A percentile compares a stretch with the other conserved stretches of the same genome.
Evolutionary conservation across 2,888 invertebrate genomes (phyloP).

Genomic region (Brachyptera risi): DNA sequence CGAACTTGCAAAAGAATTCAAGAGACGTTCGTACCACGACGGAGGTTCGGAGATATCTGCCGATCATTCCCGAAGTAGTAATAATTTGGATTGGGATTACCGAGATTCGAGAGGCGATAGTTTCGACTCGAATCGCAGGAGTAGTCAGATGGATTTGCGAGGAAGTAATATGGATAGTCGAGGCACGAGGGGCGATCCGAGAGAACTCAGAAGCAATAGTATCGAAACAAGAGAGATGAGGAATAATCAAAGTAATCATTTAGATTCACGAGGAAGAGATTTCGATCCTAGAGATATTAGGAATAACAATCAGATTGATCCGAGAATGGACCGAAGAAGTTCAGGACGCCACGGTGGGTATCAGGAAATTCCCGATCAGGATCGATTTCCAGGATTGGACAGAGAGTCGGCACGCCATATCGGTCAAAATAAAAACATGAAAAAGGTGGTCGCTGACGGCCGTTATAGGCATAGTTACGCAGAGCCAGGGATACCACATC

Average conservation of each 20-base stretch:
- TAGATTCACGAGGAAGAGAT: not conserved
- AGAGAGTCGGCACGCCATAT: constrained; percentile 45
- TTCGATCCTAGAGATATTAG: not conserved
- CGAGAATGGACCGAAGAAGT: too few relatives aligned
- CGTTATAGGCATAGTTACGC: constrained; percentile 59
- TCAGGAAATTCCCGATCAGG: constrained; percentile 51
- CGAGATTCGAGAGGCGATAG: not conserved
- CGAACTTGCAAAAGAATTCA: constrained; percentile 49
- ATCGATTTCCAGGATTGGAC: constrained; percentile 52
- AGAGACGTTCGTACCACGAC: constrained; percentile 47
- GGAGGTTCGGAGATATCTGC: constrained; percentile 30
- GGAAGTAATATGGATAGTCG: not conserved
- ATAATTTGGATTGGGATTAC: constrained; percentile 7
- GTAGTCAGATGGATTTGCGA: constrained; percentile 5
- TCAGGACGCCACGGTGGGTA: constrained; percentile 38
- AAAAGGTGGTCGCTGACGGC: constrained; percentile 25
- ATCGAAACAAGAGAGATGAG: not conserved
- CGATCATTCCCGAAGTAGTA: constrained; percentile 14
- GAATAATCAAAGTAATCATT: constrained; percentile 7
- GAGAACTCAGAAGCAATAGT: constrained; percentile 1
- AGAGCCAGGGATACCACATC: constrained; percentile 46
- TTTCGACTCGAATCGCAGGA: not conserved
- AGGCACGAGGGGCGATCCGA: not conserved
- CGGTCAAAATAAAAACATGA: constrained; percentile 22
- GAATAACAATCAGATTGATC: too few relatives aligned